Percentiles rank a stretch among this genome's conserved stretches.
Conservation (phyloP, 2,113 vertebrate species). For the Protobothrops mucrosquamatus region DNA sequence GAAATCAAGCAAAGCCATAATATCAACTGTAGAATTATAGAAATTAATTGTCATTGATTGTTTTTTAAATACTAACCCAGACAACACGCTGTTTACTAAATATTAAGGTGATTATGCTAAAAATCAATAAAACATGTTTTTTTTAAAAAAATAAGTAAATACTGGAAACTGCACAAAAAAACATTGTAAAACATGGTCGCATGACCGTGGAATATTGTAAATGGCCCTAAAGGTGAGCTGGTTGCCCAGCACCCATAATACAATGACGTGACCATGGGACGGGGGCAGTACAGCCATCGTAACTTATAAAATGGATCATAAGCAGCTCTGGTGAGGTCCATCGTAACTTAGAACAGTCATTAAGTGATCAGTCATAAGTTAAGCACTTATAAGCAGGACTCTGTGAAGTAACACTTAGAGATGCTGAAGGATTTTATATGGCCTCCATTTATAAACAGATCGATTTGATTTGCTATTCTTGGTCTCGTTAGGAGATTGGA, state of each 20-base stretch:
- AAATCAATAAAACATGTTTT: too few relatives aligned
- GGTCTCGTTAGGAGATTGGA: neutral
- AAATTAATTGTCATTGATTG: too few relatives aligned
- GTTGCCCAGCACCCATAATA: neutral
- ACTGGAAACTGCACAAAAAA: neutral
- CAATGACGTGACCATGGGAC: neutral
- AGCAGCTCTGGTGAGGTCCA: neutral
- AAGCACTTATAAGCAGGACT: neutral
- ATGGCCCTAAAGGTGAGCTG: neutral
- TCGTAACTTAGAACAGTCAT: neutral
- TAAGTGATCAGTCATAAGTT: neutral
- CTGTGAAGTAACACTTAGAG: neutral
- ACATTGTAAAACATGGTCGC: neutral
- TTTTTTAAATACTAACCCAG: too few relatives aligned
- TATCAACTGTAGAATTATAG: too few relatives aligned
- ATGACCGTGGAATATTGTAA: neutral
- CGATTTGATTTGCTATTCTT: neutral
- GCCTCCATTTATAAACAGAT: neutral
- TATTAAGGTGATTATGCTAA: too few relatives aligned
- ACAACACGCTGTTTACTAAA: too few relatives aligned
- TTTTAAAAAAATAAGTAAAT: neutral
- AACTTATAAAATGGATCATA: neutral
- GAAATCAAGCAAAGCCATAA: too few relatives aligned
- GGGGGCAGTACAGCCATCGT: neutral
- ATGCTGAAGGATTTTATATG: neutral